Conservation (phyloP, 1,140 invertebrate genomes). For the Choristoneura fumiferana region DNA sequence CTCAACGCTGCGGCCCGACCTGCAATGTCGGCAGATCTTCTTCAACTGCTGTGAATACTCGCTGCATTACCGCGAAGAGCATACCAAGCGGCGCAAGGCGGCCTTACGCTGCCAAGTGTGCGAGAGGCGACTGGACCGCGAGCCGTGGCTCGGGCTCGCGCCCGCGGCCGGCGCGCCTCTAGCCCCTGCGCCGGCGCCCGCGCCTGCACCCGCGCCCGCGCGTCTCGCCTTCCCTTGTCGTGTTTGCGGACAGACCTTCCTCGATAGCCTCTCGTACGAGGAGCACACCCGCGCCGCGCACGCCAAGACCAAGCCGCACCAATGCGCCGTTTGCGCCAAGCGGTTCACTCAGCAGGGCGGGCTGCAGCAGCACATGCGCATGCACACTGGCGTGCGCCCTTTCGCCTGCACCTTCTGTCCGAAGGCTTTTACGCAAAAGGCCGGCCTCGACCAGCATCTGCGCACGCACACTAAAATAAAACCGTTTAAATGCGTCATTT, state of each 20-base stretch:
- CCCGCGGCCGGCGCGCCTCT: slow-evolving; percentile 22
- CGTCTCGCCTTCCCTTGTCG: slow-evolving; percentile 51
- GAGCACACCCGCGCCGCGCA: slow-evolving; percentile 76
- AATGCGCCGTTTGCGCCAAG: slow-evolving; percentile 68
- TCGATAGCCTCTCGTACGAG: slow-evolving; percentile 60
- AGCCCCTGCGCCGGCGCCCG: slow-evolving; percentile 32
- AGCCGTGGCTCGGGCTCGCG: slow-evolving; percentile 31
- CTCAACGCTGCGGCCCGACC: slow-evolving; percentile 44
- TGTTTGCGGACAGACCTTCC: slow-evolving; percentile 69
- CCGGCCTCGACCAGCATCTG: slow-evolving; percentile 80
- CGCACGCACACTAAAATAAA: slow-evolving; percentile 83
- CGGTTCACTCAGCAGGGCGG: slow-evolving; percentile 72
- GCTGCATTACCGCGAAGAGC: slow-evolving; percentile 65
- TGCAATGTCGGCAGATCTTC: slow-evolving; percentile 64
- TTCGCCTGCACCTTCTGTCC: slow-evolving; percentile 91
- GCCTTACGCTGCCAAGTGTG: slow-evolving; percentile 73
- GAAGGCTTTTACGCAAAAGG: slow-evolving; percentile 91
- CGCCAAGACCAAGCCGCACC: slow-evolving; percentile 70
- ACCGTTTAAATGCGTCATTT: slow-evolving; percentile 85
- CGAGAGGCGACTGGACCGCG: slow-evolving; percentile 64
- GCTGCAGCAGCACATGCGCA: slow-evolving; percentile 78
- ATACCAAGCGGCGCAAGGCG: slow-evolving; percentile 67
- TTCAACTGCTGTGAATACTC: slow-evolving; percentile 74
- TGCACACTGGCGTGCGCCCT: slow-evolving; percentile 87
- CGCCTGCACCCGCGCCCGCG: slow-evolving; percentile 44